These are phyloP conservation scores for Montipora efflorescens DNA, from an alignment of 64 coral and sea anemone species.

Conservation along the genomic window DNA sequence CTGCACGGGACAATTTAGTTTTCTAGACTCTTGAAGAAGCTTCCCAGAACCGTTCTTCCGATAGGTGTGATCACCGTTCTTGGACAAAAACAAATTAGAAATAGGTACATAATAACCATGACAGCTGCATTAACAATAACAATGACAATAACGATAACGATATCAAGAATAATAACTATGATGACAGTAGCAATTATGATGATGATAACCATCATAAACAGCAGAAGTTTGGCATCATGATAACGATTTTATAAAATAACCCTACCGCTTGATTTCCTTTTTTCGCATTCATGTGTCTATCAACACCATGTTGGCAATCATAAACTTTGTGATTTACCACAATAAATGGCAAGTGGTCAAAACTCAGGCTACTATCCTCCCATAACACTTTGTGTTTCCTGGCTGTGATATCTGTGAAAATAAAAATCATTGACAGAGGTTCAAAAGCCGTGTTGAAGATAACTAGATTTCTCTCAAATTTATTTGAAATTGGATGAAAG, in stretches of 20 bases:
- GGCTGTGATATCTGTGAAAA: neutral
- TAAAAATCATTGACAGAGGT: neutral
- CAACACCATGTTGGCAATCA: too few species aligned
- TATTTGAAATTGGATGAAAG: too few species aligned
- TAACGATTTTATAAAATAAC: too few species aligned
- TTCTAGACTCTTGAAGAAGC: slow-evolving; percentile 46
- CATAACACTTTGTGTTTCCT: slow-evolving; percentile 40
- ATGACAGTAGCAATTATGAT: neutral
- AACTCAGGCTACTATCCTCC: neutral
- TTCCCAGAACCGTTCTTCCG: slow-evolving; percentile 40
- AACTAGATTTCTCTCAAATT: too few species aligned
- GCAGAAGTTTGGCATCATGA: too few species aligned
- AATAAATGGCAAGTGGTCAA: slow-evolving; percentile 35
- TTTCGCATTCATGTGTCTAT: too few species aligned
- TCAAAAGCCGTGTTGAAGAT: neutral
- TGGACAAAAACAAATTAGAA: neutral
- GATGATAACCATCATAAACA: too few species aligned
- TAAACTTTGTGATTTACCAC: slow-evolving; percentile 32
- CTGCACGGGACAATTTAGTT: slow-evolving; percentile 52
- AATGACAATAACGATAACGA: neutral
- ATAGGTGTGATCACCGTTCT: slow-evolving; percentile 44
- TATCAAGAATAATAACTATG: too few species aligned
- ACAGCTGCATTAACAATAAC: neutral
- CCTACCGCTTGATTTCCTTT: too few species aligned
- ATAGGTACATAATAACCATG: neutral